phyloP scores from a whole-genome alignment of 2,113 vertebrate genomes.

The Chaetops frenatus region DNA sequence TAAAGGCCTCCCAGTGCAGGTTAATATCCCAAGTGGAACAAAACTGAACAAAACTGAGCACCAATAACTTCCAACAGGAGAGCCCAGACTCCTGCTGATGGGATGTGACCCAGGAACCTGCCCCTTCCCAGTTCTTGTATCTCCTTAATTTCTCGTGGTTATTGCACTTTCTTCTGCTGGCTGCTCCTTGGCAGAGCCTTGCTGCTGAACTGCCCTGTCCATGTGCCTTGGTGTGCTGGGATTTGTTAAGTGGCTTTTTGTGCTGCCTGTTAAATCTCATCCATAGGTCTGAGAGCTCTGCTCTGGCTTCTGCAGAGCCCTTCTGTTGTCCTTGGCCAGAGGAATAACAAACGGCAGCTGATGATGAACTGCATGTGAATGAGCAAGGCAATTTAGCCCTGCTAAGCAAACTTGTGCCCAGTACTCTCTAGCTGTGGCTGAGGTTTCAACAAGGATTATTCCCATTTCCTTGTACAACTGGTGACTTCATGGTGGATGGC shows the following conservation, averaged over 20 bases:
- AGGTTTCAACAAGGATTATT: conserved; percentile 9
- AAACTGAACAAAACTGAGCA: neutral
- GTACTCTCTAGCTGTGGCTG: neutral
- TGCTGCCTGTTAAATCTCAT: neutral
- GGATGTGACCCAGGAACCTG: neutral
- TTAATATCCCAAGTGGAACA: neutral
- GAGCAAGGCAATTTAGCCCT: neutral
- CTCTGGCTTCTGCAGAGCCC: neutral
- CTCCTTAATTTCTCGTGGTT: neutral
- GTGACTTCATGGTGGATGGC: neutral
- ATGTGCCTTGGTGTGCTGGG: rapidly evolving
- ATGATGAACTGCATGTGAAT: conserved; percentile 32
- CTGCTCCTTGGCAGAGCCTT: neutral
- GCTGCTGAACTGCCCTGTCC: neutral
- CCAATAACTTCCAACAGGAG: rapidly evolving
- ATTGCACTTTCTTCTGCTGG: neutral
- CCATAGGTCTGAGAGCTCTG: neutral
- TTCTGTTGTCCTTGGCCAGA: conserved; percentile 42
- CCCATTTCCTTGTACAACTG: neutral
- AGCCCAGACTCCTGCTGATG: neutral
- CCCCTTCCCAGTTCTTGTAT: neutral
- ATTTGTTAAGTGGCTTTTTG: neutral
- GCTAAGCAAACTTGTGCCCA: neutral
- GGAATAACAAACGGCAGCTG: neutral
- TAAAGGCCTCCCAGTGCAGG: neutral